Conservation (phyloP, 1,140 invertebrate species). For the Aporrectodea caliginosa region DNA sequence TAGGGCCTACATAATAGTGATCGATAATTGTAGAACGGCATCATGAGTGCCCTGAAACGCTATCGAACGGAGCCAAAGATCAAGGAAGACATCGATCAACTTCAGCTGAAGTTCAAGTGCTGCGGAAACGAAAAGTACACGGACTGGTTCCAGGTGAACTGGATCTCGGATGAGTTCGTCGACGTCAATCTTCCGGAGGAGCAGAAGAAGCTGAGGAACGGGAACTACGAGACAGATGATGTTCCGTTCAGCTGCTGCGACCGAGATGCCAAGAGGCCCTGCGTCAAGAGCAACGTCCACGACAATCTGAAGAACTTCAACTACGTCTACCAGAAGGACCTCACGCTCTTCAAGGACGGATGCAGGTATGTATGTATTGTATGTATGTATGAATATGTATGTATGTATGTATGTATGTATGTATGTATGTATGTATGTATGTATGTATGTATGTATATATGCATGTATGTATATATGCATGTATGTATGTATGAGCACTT, state of each 20-base stretch:
- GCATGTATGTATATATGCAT: too few species aligned
- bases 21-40: slow-evolving; percentile 1
- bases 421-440: too few species aligned
- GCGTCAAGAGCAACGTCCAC: slow-evolving; percentile 10
- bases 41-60: slow-evolving; percentile 15
- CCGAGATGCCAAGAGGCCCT: slow-evolving; percentile 12
- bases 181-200: slow-evolving; percentile 1
- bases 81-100: slow-evolving; percentile 17
- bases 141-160: slow-evolving; percentile 27
- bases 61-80: slow-evolving; percentile 14
- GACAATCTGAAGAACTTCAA: slow-evolving; percentile 2
- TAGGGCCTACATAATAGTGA: too few species aligned
- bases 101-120: slow-evolving; percentile 26
- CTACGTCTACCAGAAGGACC: slow-evolving; percentile 13
- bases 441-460: too few species aligned
- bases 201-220: background rate
- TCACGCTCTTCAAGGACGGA: slow-evolving; percentile 19
- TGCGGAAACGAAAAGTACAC: slow-evolving; percentile 24
- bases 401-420: too few species aligned
- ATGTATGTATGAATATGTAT: too few species aligned
- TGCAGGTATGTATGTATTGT: slow-evolving; percentile 17
- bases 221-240: slow-evolving; percentile 15
- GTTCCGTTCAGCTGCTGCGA: slow-evolving; percentile 29
- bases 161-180: slow-evolving; percentile 11
- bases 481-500: too few species aligned